Evolutionary conservation across 2,888 invertebrate species (phyloP).

Genomic region (Gymnocheta viridis): DNA sequence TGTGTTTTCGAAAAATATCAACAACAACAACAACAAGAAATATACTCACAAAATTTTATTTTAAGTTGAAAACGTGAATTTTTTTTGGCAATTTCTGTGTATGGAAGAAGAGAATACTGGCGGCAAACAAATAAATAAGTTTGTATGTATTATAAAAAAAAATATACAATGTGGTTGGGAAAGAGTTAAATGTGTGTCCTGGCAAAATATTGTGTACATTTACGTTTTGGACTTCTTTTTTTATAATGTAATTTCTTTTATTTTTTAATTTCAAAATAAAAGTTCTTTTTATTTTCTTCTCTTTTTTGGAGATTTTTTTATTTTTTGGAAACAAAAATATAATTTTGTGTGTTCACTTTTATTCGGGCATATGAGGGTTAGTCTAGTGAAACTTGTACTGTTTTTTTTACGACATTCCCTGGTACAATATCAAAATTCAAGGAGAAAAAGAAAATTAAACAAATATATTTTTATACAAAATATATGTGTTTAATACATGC

Average conservation of each 20-base stretch:
- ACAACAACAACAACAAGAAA: slow-evolving; percentile 5
- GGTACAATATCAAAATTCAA: slow-evolving; percentile 26
- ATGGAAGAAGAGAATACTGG: neutral
- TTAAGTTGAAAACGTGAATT: slow-evolving; percentile 41
- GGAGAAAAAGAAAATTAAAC: slow-evolving; percentile 5
- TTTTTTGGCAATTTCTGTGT: slow-evolving; percentile 70
- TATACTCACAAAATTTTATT: slow-evolving; percentile 25
- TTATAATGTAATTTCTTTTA: slow-evolving; percentile 44
- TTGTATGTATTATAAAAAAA: neutral
- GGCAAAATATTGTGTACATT: slow-evolving; percentile 59
- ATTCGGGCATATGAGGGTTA: slow-evolving; percentile 32
- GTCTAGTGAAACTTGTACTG: slow-evolving; percentile 25
- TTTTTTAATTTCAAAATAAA: slow-evolving; percentile 33
- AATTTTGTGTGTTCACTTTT: neutral
- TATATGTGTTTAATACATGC: slow-evolving; percentile 12
- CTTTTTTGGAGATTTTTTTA: slow-evolving; percentile 30
- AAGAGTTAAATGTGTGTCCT: slow-evolving; percentile 45
- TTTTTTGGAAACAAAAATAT: slow-evolving; percentile 25
- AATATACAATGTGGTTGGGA: neutral
- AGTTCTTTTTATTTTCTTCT: slow-evolving; percentile 23
- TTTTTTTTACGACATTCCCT: slow-evolving; percentile 45
- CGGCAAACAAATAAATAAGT: slow-evolving; percentile 21
- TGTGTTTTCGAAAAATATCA: neutral
- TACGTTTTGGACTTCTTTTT: slow-evolving; percentile 56
- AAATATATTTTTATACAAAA: slow-evolving; percentile 29